Conservation (phyloP, 2,797 vertebrate genomes). For the Pseudochaenichthys georgianus region DNA sequence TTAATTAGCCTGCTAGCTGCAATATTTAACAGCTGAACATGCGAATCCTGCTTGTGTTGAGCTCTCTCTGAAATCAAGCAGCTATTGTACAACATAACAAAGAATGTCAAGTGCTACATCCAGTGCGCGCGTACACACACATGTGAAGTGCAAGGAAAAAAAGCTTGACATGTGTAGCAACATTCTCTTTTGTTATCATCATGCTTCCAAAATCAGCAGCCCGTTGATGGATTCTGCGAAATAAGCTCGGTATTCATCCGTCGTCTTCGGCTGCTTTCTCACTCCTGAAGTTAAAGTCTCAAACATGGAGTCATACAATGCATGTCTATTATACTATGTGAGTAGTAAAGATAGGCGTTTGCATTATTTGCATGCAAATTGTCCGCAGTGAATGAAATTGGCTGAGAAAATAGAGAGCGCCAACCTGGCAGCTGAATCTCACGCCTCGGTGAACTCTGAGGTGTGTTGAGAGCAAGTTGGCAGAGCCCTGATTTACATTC, state of each 20-base stretch:
- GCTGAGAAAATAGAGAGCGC: slow-evolving; percentile 45
- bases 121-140: background rate
- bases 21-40: background rate
- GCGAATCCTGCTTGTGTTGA: background rate
- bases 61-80: slow-evolving; percentile 1
- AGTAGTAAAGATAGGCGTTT: slow-evolving; percentile 15
- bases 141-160: background rate
- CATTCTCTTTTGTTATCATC: background rate
- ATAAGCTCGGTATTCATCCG: background rate
- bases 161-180: background rate
- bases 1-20: background rate
- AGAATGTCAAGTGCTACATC: background rate
- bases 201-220: background rate
- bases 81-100: background rate
- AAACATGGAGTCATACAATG: slow-evolving; percentile 5
- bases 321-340: slow-evolving; percentile 10
- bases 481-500: slow-evolving; percentile 68
- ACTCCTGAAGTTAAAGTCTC: background rate
- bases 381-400: slow-evolving; percentile 36
- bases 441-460: slow-evolving; percentile 46
- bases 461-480: slow-evolving; percentile 48
- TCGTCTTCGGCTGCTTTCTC: slow-evolving; percentile 27
- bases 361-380: slow-evolving; percentile 61
- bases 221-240: background rate
- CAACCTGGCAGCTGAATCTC: slow-evolving; percentile 46